Conservation (phyloP, 1,140 invertebrate genomes). For the Habropoda laboriosa region DNA sequence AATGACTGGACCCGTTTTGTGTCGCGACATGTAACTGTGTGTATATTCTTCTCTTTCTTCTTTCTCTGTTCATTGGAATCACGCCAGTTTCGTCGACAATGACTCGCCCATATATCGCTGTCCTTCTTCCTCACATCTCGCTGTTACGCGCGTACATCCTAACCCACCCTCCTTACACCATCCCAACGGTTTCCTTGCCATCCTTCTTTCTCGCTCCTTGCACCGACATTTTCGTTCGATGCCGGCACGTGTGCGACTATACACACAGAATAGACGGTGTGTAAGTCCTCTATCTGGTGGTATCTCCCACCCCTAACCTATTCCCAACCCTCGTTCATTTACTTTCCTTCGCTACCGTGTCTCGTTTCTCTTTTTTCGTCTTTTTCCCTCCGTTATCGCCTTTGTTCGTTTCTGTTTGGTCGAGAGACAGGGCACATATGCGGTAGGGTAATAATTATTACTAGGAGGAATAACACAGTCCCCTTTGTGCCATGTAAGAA, state of each 20-base stretch:
- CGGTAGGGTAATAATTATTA: slow-evolving; percentile 21
- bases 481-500: background rate
- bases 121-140: background rate
- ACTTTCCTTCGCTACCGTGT: slow-evolving; percentile 24
- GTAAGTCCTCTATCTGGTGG: background rate
- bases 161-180: background rate
- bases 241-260: slow-evolving; percentile 21
- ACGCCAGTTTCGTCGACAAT: slow-evolving; percentile 54
- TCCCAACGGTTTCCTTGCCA: slow-evolving; percentile 14
- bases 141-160: slow-evolving; percentile 6
- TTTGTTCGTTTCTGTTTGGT: background rate
- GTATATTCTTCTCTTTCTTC: slow-evolving; percentile 16
- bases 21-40: slow-evolving; percentile 51
- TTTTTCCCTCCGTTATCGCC: background rate
- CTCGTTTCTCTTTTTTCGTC: slow-evolving; percentile 21
- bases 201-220: slow-evolving; percentile 37
- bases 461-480: background rate
- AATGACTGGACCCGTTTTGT: slow-evolving; percentile 63
- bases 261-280: slow-evolving; percentile 8
- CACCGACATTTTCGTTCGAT: slow-evolving; percentile 58
- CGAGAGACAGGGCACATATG: background rate
- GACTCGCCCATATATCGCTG: slow-evolving; percentile 20
- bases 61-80: slow-evolving; percentile 53
- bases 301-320: background rate
- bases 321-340: slow-evolving; percentile 27